phyloP scores from a whole-genome alignment of 2,113 vertebrate species.

The Puntigrus tetrazona region DNA sequence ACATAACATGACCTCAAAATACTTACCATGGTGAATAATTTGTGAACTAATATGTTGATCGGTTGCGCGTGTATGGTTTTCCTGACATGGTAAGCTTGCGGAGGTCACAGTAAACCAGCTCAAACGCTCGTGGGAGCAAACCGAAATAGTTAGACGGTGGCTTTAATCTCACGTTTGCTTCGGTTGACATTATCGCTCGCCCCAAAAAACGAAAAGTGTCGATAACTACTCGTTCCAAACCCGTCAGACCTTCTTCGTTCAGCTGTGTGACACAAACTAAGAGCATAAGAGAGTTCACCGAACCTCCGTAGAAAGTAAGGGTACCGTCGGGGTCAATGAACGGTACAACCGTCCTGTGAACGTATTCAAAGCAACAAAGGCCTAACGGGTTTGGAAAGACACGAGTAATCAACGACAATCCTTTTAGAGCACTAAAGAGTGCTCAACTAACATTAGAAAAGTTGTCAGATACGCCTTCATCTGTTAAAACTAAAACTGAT shows the following conservation, averaged over 20 bases:
- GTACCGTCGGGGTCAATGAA: too few species aligned
- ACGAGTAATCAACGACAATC: too few species aligned
- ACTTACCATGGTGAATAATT: neutral
- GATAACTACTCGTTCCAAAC: too few species aligned
- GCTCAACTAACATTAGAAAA: neutral
- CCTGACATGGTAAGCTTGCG: neutral
- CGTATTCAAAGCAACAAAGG: too few species aligned
- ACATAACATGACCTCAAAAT: neutral
- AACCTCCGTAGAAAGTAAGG: too few species aligned
- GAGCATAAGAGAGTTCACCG: too few species aligned
- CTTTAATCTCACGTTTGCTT: neutral
- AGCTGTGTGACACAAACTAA: too few species aligned
- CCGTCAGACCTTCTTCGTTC: too few species aligned
- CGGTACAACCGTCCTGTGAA: too few species aligned
- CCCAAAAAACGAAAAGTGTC: too few species aligned
- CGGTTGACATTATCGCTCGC: neutral
- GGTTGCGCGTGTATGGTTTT: neutral
- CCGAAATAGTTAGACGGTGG: neutral
- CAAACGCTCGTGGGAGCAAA: neutral
- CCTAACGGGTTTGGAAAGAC: too few species aligned
- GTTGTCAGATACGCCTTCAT: neutral
- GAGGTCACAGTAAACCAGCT: neutral
- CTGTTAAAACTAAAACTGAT: neutral
- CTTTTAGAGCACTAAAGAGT: too few species aligned
- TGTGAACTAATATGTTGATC: neutral